Percentiles rank a stretch among this genome's conserved stretches.
phyloP scores from a whole-genome alignment of 2,113 vertebrate genomes.

The Eolophus roseicapilla region DNA sequence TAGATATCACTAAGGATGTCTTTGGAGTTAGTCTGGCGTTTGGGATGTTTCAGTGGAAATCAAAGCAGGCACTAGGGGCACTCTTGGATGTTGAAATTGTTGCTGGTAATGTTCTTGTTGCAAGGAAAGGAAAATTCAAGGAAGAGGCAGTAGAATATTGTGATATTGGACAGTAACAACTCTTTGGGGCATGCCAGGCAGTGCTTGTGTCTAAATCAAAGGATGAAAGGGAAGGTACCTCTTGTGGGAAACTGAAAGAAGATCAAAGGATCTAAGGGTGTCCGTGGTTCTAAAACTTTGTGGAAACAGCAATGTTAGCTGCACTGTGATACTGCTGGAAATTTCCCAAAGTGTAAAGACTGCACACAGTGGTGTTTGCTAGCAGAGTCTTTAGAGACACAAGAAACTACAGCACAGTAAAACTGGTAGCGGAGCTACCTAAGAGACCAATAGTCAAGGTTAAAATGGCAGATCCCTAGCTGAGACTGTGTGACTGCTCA shows the following conservation, averaged over 20 bases:
- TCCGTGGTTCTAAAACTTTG: neutral
- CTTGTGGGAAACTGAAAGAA: neutral
- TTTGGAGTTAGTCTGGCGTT: neutral
- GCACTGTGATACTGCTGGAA: neutral
- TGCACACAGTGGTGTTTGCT: fast-evolving
- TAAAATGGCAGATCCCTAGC: neutral
- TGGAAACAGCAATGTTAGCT: neutral
- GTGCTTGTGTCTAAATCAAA: neutral
- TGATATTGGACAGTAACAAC: neutral
- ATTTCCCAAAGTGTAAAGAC: neutral
- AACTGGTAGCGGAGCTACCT: neutral
- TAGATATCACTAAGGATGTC: neutral
- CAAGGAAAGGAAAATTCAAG: neutral
- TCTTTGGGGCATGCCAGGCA: neutral
- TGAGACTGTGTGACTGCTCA: neutral
- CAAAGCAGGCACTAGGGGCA: neutral
- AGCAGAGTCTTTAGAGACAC: neutral
- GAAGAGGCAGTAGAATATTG: neutral
- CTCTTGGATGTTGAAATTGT: neutral
- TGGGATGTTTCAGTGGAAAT: neutral
- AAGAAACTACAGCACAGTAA: neutral
- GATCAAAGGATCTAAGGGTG: neutral
- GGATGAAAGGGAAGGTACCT: neutral
- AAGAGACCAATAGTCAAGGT: neutral
- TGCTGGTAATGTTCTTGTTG: neutral